These are phyloP conservation scores for Brachymystax lenok DNA, from an alignment of 2,797 vertebrate species.

Conservation along the genomic window DNA sequence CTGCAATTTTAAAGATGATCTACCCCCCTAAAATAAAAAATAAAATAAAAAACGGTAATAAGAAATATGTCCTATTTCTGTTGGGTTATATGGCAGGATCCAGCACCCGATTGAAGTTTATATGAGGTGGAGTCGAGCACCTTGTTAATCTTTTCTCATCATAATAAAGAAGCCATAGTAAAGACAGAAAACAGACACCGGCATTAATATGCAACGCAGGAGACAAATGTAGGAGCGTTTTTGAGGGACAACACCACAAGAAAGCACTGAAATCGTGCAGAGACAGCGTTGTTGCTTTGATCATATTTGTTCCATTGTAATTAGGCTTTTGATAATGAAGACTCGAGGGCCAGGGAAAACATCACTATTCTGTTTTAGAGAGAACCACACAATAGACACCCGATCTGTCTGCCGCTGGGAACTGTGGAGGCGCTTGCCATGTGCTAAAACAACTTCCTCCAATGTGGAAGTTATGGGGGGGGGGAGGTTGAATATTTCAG, in stretches of 20 bases:
- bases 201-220: not conserved
- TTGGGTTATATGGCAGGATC: no score
- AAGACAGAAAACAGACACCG: not conserved
- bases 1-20: no score
- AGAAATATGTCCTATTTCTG: no score
- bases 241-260: slow-evolving; percentile 16
- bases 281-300: slow-evolving; percentile 64
- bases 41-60: no score
- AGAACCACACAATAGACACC: slow-evolving; percentile 37
- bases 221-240: slow-evolving; percentile 7
- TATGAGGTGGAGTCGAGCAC: no score
- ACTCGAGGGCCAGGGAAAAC: slow-evolving; percentile 65
- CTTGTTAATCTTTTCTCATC: no score
- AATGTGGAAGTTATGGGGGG: slow-evolving; percentile 48
- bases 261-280: slow-evolving; percentile 4
- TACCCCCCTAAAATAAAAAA: no score
- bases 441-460: not conserved
- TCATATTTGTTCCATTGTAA: slow-evolving; percentile 62
- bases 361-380: slow-evolving; percentile 56
- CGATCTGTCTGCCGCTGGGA: slow-evolving; percentile 63
- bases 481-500: slow-evolving; percentile 69
- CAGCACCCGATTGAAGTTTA: no score
- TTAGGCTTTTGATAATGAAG: slow-evolving; percentile 52
- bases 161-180: no score
- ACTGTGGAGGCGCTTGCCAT: slow-evolving; percentile 32